Evolutionary conservation across 2,888 invertebrate species (phyloP), one percentile per base, ranked within the genome.

Genomic region (Aporophyla nigra): DNA sequence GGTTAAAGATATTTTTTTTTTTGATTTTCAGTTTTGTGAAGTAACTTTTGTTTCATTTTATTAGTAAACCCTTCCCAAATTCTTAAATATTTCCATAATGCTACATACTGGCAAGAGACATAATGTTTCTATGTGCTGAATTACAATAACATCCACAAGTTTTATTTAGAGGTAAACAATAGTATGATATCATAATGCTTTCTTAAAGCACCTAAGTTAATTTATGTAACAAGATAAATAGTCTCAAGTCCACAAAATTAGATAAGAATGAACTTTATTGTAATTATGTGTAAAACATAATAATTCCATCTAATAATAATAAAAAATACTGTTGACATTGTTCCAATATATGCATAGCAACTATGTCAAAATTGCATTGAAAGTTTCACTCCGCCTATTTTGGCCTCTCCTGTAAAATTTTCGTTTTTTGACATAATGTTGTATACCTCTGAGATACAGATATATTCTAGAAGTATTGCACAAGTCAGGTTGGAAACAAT

Each of bases 91-190:
- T 43, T 56, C 40, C 54, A n/a, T 27, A 58, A 69, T 14, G 54
- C 33, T 33, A 59, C 16, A 59, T 59, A 70, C 46, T 59, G 33
- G 19, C 69, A 49, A 59, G 59, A 27, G 6, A 59, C 69, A 69
- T 67, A 19, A 69, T 59, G 58, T 56, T 70, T 49, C 19, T 70
- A n/a, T 4, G n/a, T 51, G 70, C 49, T 19, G 46, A 69, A 69
- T 69, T 54, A 24, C 14, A 56, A 46, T 68, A 56, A 67, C 40
- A 67, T 54, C 40, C n/a, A 27, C 7, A 46, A 19, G 12, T 54
- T 69, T 69, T 58, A 58, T 46, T 69, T 58, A 58, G 46, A 69
- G 56, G 56, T 69, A 46, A 46, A 58, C 68, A 69, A 69, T 4
- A 58, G 46, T 27, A 69, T 40, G 56, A 56, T 68, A 24, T 69